Evolutionary conservation across 2,797 vertebrate genomes (phyloP), one percentile per base, ranked within the genome.

Genomic region (Sebastes reedi): DNA sequence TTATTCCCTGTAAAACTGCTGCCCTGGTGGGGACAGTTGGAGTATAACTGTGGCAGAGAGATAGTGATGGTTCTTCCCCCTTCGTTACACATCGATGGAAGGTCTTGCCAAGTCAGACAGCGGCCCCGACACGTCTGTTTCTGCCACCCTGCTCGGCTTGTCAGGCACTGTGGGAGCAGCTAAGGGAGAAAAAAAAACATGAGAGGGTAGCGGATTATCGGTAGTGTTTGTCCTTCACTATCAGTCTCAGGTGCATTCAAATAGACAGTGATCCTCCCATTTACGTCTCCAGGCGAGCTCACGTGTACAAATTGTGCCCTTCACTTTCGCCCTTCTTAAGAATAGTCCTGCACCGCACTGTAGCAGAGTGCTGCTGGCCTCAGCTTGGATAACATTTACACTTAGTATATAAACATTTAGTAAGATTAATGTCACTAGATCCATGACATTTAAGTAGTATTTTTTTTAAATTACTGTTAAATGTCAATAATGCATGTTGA

Each of bases 371-470:
- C 71, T 75, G 36, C 29, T 8, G 29, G 42, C 78, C 42, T 77
- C 20, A 22, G 20, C 58, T 77, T 8, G 12, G 32, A 77, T 72
- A 70, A 79, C 24, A 62, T 84, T 80, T 67, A 72, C 76, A 70
- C 69, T 65, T 10, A 36, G 34, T 36, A 5, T 36, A 2, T 36
- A 36, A 36, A 36, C 34, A 36, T 36, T 36, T 12, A 36, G 42
- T 39, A 22, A 78, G 70, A 87, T 86, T 83, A 81, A 89, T 84
- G 75, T 56, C 59, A 30, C 39, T 18, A 34, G 42, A 75, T 85
- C 67, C n/a, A 16, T 87, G 86, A 68, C 76, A 88, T 90, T 87
- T 84, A 67, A 86, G 52, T 29, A 66, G 54, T 67, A 56, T 71
- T 83, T 66, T 75, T 69, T n/a, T 72, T 18, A 27, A 83, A 81